phyloP scores from a whole-genome alignment of 2,113 vertebrate species.

The Saguinus imperator region DNA sequence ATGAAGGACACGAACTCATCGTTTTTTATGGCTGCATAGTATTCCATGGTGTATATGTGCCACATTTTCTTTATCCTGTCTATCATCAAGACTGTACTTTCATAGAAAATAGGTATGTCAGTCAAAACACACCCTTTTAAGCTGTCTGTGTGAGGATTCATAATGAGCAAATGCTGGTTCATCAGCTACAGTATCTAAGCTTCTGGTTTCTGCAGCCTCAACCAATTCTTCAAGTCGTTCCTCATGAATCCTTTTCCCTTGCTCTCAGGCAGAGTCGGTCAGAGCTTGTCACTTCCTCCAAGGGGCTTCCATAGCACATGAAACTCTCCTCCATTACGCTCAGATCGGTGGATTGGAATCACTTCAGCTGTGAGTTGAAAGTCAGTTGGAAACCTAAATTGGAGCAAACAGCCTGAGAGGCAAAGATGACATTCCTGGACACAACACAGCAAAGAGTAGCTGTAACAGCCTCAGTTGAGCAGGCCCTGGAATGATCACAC shows the following conservation, averaged over 20 bases:
- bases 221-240: background rate
- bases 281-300: background rate
- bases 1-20: too few species aligned
- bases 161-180: background rate
- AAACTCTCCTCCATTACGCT: background rate
- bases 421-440: background rate
- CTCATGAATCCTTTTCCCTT: rapidly evolving
- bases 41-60: too few species aligned
- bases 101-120: background rate
- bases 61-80: too few species aligned
- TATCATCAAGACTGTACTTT: background rate
- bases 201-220: background rate
- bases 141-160: background rate
- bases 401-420: background rate
- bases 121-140: background rate
- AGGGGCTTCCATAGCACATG: background rate
- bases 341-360: background rate
- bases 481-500: background rate
- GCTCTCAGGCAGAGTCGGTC: background rate
- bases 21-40: too few species aligned
- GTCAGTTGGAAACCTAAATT: constrained; percentile 14
- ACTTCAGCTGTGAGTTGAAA: background rate
- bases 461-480: background rate
- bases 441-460: background rate
- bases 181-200: background rate